These are phyloP conservation scores for Eupristina koningsbergeri DNA, from an alignment of 1,140 invertebrate species.

Conservation along the genomic window DNA sequence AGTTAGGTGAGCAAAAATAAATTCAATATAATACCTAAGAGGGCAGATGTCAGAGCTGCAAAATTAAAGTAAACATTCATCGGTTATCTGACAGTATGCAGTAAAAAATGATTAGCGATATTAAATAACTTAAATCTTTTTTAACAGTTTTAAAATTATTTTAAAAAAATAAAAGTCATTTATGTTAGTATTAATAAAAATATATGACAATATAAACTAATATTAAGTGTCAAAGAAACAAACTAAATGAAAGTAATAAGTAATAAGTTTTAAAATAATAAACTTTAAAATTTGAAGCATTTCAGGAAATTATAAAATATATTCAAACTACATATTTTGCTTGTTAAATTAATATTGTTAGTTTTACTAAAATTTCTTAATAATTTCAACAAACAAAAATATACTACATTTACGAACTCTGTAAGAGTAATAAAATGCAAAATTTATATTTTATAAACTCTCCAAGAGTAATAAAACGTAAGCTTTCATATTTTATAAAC, in stretches of 20 bases:
- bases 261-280: constrained; percentile 26
- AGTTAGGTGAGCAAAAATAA: not conserved
- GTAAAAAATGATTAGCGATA: not conserved
- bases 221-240: constrained; percentile 41
- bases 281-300: constrained; percentile 20
- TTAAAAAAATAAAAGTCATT: not conserved
- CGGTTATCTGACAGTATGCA: constrained; percentile 24
- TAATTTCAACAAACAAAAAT: constrained; percentile 23
- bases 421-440: constrained; percentile 13
- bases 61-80: constrained; percentile 4
- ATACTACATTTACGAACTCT: constrained; percentile 16
- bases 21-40: constrained; percentile 57
- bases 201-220: constrained; percentile 42
- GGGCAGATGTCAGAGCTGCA: constrained; percentile 57
- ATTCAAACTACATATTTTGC: not conserved
- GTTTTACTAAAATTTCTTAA: not conserved
- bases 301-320: not conserved
- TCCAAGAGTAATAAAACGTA: constrained; percentile 6
- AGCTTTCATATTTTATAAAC: constrained; percentile 32
- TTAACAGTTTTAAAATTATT: constrained; percentile 1
- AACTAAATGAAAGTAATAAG: constrained; percentile 49
- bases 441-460: not conserved
- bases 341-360: not conserved
- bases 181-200: not conserved
- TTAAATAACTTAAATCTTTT: too few relatives aligned